phyloP scores from a whole-genome alignment of 2,888 invertebrate genomes.

The Cerceris rybyensis region DNA sequence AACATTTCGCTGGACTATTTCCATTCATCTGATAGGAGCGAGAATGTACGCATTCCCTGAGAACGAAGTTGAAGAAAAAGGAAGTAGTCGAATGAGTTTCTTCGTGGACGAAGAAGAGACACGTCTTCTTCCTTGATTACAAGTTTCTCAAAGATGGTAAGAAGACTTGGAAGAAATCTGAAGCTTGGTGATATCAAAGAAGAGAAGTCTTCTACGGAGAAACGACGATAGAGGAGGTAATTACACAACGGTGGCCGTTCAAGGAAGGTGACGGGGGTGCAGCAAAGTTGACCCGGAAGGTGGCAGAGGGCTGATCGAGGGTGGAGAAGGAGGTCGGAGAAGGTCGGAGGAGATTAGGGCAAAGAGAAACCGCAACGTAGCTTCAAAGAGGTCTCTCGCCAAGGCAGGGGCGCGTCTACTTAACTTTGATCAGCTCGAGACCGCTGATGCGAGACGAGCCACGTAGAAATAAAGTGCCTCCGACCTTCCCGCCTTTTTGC shows the following conservation, averaged over 20 bases:
- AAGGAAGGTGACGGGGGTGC: constrained; percentile 73
- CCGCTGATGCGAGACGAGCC: constrained; percentile 78
- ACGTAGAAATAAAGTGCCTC: constrained; percentile 66
- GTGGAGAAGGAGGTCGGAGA: constrained; percentile 75
- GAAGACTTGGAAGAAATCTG: background rate
- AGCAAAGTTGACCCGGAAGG: too few species aligned
- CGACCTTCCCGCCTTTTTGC: constrained; percentile 66
- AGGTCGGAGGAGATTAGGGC: constrained; percentile 73
- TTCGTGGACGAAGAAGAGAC: background rate
- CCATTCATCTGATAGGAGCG: constrained; percentile 52
- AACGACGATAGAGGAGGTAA: constrained; percentile 61
- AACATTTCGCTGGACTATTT: constrained; percentile 36
- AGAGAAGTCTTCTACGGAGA: constrained; percentile 20
- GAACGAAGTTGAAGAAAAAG: constrained; percentile 15
- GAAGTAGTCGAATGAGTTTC: background rate
- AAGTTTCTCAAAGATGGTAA: background rate
- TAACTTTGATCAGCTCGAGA: constrained; percentile 80
- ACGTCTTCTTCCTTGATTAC: background rate
- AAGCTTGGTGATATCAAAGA: constrained; percentile 4
- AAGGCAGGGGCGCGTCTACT: constrained; percentile 76
- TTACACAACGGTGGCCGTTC: constrained; percentile 63
- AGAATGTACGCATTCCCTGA: constrained; percentile 21
- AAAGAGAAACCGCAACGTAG: constrained; percentile 78
- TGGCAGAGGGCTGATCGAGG: constrained; percentile 21
- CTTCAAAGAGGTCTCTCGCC: constrained; percentile 74